Conservation (phyloP, 2,113 vertebrate genomes). For the Petroica traversi region DNA sequence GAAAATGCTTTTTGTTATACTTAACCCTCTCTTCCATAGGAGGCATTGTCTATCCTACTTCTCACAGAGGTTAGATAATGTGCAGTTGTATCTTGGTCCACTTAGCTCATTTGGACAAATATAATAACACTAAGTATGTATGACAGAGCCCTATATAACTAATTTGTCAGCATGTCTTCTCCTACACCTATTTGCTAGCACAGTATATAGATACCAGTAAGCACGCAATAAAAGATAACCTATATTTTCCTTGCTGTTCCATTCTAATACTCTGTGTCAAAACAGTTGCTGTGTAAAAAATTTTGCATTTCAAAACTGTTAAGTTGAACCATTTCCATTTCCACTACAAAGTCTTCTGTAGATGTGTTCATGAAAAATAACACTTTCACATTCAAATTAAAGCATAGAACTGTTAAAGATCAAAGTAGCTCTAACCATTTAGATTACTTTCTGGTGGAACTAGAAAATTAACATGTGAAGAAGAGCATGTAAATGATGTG, state of each 20-base stretch:
- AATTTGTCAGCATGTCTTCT: neutral
- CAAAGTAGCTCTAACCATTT: neutral
- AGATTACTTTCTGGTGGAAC: neutral
- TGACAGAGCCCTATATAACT: neutral
- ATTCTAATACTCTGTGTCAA: neutral
- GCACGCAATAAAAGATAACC: neutral
- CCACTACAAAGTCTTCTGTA: neutral
- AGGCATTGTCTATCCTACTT: neutral
- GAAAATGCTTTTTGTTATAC: neutral
- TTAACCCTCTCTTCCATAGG: neutral
- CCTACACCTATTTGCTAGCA: neutral
- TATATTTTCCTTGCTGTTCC: neutral
- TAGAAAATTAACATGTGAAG: neutral
- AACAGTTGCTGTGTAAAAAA: neutral
- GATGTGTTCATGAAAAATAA: neutral
- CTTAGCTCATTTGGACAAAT: neutral
- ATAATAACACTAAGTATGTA: neutral
- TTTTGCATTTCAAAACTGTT: neutral
- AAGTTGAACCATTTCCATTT: neutral
- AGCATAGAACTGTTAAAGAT: neutral
- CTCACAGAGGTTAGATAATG: neutral
- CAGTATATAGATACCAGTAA: neutral
- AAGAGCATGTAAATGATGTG: neutral
- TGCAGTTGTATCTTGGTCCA: neutral
- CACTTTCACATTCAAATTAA: neutral